Evolutionary conservation across 2,113 vertebrate genomes (phyloP).

Genomic region (Natator depressus): DNA sequence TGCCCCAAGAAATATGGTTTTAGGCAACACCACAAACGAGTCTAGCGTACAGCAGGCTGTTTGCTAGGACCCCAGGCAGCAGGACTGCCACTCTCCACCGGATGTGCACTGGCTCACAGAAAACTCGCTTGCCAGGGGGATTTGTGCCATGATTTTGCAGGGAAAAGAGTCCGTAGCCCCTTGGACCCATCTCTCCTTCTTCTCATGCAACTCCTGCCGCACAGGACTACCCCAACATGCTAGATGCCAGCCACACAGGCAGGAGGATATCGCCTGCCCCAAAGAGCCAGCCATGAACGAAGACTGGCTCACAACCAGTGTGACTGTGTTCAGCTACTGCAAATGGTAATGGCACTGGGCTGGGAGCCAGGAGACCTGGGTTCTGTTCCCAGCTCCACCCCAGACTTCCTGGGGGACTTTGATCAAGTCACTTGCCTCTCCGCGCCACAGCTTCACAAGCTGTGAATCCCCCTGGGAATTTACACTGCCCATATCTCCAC

Average conservation of each 20-base stretch:
- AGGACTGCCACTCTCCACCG: not conserved
- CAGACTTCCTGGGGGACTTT: not conserved
- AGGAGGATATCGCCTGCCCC: not conserved
- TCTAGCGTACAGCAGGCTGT: not conserved
- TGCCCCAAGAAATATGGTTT: not conserved
- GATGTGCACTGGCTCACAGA: not conserved
- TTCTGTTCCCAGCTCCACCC: not conserved
- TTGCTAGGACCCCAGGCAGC: not conserved
- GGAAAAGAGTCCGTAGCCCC: not conserved
- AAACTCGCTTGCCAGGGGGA: not conserved
- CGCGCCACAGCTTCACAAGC: fast-evolving
- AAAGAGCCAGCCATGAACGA: not conserved
- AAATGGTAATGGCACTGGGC: not conserved
- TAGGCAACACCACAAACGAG: not conserved
- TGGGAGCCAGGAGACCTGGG: not conserved
- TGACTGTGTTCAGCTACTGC: not conserved
- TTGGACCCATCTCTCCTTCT: not conserved
- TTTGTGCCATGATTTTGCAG: not conserved
- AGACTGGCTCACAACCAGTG: not conserved
- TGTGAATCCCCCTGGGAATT: fast-evolving
- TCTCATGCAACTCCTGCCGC: not conserved
- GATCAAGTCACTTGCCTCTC: not conserved
- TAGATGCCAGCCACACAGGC: no score
- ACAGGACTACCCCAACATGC: not conserved
- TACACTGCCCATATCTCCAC: not conserved